phyloP scores from a whole-genome alignment of 2,888 invertebrate genomes.

The Eristalis arbustorum region DNA sequence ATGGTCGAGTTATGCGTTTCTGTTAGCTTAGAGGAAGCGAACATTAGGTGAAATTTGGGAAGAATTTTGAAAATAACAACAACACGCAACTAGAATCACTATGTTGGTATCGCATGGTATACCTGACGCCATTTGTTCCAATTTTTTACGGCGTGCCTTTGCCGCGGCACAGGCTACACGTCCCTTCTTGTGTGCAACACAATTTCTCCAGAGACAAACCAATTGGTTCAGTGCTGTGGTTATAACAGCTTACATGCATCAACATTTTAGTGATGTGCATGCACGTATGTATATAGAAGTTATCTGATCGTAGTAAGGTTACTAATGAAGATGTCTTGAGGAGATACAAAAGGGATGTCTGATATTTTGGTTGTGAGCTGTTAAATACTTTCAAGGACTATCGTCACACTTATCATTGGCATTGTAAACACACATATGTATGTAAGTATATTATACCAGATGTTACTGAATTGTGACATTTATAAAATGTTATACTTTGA shows the following conservation, averaged over 20 bases:
- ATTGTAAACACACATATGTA: constrained; percentile 9
- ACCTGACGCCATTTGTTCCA: constrained; percentile 64
- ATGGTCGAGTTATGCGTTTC: background rate
- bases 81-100: background rate
- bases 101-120: constrained; percentile 13
- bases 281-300: constrained; percentile 39
- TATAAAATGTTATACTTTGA: no score
- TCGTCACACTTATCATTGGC: constrained; percentile 50
- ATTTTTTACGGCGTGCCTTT: background rate
- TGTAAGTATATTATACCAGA: background rate
- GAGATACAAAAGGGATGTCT: constrained; percentile 29
- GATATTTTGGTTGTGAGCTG: constrained; percentile 52
- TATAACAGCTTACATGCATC: no score
- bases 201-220: constrained; percentile 48
- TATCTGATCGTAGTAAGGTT: constrained; percentile 68
- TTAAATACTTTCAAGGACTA: constrained; percentile 67
- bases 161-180: background rate
- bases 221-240: no score
- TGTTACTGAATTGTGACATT: no score
- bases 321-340: constrained; percentile 67
- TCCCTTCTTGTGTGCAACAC: background rate
- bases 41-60: constrained; percentile 61
- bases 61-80: background rate
- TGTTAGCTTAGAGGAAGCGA: background rate
- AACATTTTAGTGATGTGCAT: no score